phyloP scores from a whole-genome alignment of 2,797 vertebrate species.

The Alosa sapidissima region DNA sequence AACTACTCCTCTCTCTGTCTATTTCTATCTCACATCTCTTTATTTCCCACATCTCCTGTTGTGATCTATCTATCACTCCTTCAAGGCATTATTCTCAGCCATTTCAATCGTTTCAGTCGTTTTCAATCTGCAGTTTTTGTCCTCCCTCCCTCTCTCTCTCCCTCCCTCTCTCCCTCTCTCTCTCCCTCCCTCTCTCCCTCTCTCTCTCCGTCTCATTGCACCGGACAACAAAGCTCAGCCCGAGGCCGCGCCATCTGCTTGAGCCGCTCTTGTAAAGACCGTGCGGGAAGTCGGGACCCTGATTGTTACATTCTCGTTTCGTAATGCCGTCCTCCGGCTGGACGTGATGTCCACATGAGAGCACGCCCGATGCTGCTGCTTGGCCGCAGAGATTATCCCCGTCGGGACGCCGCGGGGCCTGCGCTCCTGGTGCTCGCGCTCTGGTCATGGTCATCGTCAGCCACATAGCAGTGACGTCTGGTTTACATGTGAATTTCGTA shows the following conservation, averaged over 20 bases:
- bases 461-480: neutral
- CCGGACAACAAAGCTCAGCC: neutral
- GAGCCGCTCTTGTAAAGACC: neutral
- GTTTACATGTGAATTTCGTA: neutral
- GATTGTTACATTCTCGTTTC: neutral
- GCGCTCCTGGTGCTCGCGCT: neutral
- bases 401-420: neutral
- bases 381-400: neutral
- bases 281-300: neutral
- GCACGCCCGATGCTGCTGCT: neutral
- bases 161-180: neutral
- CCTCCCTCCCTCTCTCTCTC: no score
- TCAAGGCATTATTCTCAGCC: neutral
- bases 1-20: no score
- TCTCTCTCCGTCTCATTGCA: neutral
- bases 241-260: neutral
- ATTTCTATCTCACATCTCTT: neutral
- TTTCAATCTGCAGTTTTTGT: neutral
- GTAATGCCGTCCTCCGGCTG: neutral
- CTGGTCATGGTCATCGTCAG: neutral
- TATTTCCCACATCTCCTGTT: neutral
- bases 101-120: neutral
- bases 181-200: neutral
- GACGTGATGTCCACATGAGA: neutral
- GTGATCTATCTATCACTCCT: neutral